These are phyloP conservation scores for Lonchura striata DNA, from an alignment of 2,113 vertebrate species.

Conservation along the genomic window DNA sequence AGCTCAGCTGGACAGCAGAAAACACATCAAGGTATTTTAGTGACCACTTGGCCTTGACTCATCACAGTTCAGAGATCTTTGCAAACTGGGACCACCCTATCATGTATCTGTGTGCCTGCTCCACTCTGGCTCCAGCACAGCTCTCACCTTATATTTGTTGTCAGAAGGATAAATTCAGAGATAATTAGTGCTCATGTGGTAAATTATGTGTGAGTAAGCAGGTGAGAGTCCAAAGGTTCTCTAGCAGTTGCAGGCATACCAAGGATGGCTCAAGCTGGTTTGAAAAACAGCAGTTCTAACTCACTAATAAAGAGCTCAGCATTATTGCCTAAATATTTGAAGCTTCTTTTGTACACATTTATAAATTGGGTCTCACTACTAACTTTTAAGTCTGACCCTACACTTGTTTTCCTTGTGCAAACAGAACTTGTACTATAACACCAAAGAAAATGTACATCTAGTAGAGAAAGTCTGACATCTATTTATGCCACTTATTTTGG, in stretches of 20 bases:
- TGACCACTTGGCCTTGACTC: neutral
- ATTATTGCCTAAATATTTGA: neutral
- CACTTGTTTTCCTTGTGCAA: neutral
- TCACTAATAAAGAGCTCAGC: neutral
- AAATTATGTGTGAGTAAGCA: neutral
- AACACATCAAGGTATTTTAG: neutral
- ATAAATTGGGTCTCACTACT: neutral
- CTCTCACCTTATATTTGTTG: neutral
- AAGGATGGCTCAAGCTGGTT: neutral
- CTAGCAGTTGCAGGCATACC: neutral
- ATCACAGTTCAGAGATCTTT: neutral
- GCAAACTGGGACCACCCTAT: neutral
- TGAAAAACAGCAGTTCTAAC: neutral
- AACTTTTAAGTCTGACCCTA: neutral
- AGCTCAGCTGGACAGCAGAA: neutral
- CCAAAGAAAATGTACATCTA: neutral
- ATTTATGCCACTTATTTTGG: neutral
- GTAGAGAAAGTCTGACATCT: neutral
- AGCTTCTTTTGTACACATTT: neutral
- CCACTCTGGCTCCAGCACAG: neutral
- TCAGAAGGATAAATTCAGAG: neutral
- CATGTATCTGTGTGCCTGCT: neutral
- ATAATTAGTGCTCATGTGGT: neutral
- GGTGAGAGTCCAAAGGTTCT: constrained; percentile 21
- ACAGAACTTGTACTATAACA: neutral